These are phyloP conservation scores for Eospalax fontanierii DNA, from an alignment of 2,797 vertebrate species.

Conservation along the genomic window DNA sequence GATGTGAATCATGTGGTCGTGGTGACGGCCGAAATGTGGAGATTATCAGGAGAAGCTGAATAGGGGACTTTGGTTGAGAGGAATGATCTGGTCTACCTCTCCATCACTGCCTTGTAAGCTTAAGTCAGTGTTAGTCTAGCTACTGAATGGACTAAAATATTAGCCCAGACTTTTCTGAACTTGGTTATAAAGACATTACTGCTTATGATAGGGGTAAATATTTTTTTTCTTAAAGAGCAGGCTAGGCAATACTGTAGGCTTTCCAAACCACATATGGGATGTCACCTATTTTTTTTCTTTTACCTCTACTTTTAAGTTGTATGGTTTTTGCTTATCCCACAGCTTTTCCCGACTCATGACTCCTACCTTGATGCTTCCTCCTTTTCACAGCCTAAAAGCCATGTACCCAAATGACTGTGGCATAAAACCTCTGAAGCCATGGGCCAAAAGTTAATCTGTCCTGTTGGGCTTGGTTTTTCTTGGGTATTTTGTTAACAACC, in stretches of 20 bases:
- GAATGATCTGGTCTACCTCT: not conserved
- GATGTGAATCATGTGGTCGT: not conserved
- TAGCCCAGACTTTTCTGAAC: not conserved
- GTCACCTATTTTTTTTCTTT: not conserved
- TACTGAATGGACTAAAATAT: not conserved
- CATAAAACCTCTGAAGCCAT: not conserved
- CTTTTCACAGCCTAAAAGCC: not conserved
- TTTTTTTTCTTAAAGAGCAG: not conserved
- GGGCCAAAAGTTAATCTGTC: not conserved
- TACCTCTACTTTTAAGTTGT: not conserved
- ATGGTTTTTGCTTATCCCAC: not conserved
- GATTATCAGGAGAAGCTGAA: not conserved
- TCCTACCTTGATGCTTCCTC: not conserved
- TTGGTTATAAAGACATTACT: not conserved
- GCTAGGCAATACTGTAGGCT: not conserved
- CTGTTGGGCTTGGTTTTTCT: not conserved
- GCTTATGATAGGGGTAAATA: not conserved
- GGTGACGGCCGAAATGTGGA: not conserved
- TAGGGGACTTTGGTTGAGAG: not conserved
- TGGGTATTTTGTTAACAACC: not conserved
- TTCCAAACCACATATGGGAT: not conserved
- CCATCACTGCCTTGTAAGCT: accelerated
- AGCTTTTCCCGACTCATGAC: accelerated
- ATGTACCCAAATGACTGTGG: not conserved
- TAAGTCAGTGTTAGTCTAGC: not conserved